These are phyloP conservation scores for Equus przewalskii DNA, from an alignment of 2,113 vertebrate genomes.

Conservation along the genomic window DNA sequence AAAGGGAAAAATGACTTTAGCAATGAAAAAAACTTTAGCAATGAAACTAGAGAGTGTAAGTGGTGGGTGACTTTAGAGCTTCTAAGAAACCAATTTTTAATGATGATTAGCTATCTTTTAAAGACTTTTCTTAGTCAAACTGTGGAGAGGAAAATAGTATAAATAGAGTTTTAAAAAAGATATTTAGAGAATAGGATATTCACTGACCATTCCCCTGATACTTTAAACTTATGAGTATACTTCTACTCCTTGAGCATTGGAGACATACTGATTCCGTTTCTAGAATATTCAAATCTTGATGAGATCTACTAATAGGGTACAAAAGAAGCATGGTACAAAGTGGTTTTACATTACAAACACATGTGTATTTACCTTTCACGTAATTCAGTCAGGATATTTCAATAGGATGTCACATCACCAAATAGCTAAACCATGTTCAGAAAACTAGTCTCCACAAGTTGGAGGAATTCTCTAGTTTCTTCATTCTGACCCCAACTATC, in stretches of 20 bases:
- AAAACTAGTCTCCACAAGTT: neutral
- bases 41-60: neutral
- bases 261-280: neutral
- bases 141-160: neutral
- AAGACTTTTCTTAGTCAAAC: conserved; percentile 2
- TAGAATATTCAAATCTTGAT: neutral
- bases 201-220: neutral
- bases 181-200: conserved; percentile 17
- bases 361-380: neutral
- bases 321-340: neutral
- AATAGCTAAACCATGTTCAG: neutral
- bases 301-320: neutral
- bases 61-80: neutral
- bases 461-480: neutral
- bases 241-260: neutral
- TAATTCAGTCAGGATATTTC: conserved; percentile 13
- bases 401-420: neutral
- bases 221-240: neutral
- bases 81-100: neutral
- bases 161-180: neutral
- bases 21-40: neutral
- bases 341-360: neutral
- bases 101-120: neutral
- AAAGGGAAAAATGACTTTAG: neutral
- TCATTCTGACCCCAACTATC: neutral